Evolutionary conservation across 2,888 invertebrate species (phyloP).

Genomic region (Morpho deidamia): DNA sequence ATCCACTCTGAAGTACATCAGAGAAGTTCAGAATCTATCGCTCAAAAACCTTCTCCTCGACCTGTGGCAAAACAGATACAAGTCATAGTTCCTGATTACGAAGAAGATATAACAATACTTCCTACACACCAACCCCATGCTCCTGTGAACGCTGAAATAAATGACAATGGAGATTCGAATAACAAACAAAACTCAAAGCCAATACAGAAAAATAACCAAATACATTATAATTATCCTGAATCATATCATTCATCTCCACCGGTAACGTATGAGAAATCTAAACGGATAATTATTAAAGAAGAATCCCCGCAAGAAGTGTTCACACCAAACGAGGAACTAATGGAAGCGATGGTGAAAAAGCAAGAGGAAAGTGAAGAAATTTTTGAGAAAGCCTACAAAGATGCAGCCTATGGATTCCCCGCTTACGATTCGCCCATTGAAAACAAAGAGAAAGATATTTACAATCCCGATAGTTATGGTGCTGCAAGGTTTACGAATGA

Average conservation of each 20-base stretch:
- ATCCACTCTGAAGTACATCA: background rate
- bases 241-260: conserved; percentile 31
- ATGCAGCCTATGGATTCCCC: conserved; percentile 64
- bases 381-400: conserved; percentile 65
- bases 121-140: conserved; percentile 39
- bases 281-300: conserved; percentile 52
- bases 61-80: conserved; percentile 33
- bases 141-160: conserved; percentile 48
- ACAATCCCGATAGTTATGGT: conserved; percentile 54
- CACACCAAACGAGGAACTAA: conserved; percentile 45
- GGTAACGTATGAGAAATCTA: conserved; percentile 52
- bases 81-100: conserved; percentile 46
- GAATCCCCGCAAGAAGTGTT: conserved; percentile 53
- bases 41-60: conserved; percentile 15
- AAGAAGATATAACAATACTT: conserved; percentile 47
- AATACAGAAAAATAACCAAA: conserved; percentile 26
- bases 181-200: conserved; percentile 22
- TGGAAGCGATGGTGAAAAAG: conserved; percentile 46
- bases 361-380: conserved; percentile 65
- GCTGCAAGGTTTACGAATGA: conserved; percentile 38
- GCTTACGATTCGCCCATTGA: conserved; percentile 44
- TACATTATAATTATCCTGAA: conserved; percentile 25
- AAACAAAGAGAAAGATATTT: conserved; percentile 55
- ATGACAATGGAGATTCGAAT: conserved; percentile 38
- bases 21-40: conserved; percentile 2